Evolutionary conservation across 2,113 vertebrate species (phyloP), one percentile per base, ranked within the genome.

Genomic region (Nematolebias whitei): DNA sequence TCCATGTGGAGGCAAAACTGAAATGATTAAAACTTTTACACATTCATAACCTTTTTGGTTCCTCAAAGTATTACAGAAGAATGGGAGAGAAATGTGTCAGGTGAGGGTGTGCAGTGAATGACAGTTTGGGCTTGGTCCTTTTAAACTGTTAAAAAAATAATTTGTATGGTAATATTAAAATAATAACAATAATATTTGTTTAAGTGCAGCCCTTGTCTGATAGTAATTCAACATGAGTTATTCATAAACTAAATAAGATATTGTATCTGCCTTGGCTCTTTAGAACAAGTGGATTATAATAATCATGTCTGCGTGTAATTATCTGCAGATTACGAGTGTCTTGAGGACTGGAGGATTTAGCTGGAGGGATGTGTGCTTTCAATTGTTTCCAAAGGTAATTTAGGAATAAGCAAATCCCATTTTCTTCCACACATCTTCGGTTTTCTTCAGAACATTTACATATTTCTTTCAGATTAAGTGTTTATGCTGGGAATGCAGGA

Each of bases 401-500:
- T 54, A 9, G 12, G 22, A 32, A 41, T 16, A 45, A 38, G 53
- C 45, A 54, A 23, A 24, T 51, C 45, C n/a, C n/a, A n/a, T n/a
- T 56, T 59, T 23, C 55, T 50, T 23, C 2, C 48, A 41, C 61
- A 18, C 2, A 20, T 39, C 22, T 19, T 53, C 64, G 71, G 63
- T 77, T 68, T 22, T 57, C 61, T 65, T 12, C 7, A 1, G 32
- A 60, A 15, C 58, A 76, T 85, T 41, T 44, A 14, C 49, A 61
- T 76, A 24, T 45, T 47, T 61, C 54, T 9, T 18, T 4, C 29
- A 48, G 51, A 74, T 58, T 70, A 63, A 53, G 48, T 49, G 56
- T 19, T 20, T 29, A 29, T 29, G 26, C 7, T 4, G 26, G 26
- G 26, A 3, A 48, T 45, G 12, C 14, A 2, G 45, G 38, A 39